Evolutionary conservation across 2,113 vertebrate species (phyloP).

Genomic region (Silurus asotus): DNA sequence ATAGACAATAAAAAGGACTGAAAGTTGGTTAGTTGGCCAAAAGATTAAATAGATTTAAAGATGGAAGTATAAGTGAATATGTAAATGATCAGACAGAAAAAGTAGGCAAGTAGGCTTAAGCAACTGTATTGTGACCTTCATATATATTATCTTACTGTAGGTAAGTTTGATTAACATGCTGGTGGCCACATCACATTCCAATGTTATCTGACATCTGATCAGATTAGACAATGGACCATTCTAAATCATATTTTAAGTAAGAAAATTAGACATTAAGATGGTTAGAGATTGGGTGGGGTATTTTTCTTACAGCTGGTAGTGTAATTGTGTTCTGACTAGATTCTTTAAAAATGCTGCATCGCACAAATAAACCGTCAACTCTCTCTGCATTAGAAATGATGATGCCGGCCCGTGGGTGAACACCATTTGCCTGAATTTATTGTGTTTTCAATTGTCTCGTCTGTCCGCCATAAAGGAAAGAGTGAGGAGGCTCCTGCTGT

Average conservation of each 20-base stretch:
- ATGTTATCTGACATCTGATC: background rate
- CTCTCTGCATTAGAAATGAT: conserved; percentile 44
- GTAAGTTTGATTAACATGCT: background rate
- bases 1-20: no score
- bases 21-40: background rate
- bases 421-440: conserved; percentile 52
- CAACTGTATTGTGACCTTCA: background rate
- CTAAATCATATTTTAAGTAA: background rate
- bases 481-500: conserved; percentile 50
- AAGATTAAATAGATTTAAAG: background rate
- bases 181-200: background rate
- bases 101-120: background rate
- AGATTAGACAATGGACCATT: background rate
- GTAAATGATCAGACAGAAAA: background rate
- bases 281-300: background rate
- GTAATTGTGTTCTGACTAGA: conserved; percentile 14
- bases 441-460: conserved; percentile 68
- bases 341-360: conserved; percentile 9
- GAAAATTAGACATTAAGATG: background rate
- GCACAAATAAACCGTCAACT: conserved; percentile 39
- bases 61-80: background rate
- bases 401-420: conserved; percentile 40
- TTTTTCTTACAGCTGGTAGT: conserved; percentile 9
- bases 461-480: conserved; percentile 63
- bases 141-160: background rate